Evolutionary conservation across 2,797 vertebrate genomes (phyloP).

Genomic region (Stomatorhinus walkeri): DNA sequence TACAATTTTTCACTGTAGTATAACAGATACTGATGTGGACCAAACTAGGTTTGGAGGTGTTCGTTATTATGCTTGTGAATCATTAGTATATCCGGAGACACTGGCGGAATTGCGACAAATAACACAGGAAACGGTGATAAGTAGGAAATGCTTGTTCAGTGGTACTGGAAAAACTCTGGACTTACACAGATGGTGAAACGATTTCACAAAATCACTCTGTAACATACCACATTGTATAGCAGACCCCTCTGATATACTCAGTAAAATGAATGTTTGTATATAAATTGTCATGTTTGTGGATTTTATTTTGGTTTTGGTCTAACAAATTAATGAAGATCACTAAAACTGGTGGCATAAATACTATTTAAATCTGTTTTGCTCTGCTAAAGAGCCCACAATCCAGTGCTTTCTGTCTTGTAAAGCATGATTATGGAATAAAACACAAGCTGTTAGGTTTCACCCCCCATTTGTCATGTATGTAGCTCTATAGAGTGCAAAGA

Average conservation of each 20-base stretch:
- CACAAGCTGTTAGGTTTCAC: neutral
- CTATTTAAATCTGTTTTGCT: neutral
- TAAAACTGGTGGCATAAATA: neutral
- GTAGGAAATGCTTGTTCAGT: neutral
- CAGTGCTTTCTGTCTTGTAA: conserved; percentile 2
- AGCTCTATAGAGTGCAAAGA: neutral
- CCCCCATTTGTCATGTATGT: neutral
- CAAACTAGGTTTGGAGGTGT: neutral
- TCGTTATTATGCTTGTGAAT: neutral
- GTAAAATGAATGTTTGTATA: neutral
- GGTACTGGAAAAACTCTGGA: neutral
- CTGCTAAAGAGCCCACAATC: neutral
- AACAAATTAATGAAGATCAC: neutral
- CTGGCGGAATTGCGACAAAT: neutral
- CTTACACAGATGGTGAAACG: neutral
- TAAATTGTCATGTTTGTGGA: conserved; percentile 4
- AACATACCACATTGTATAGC: neutral
- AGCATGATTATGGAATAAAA: conserved; percentile 13
- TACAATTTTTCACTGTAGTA: neutral
- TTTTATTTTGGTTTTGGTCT: neutral
- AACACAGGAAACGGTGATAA: neutral
- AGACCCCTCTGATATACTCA: neutral
- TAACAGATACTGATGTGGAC: neutral
- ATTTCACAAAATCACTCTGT: neutral
- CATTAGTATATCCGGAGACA: neutral